A percentile compares a stretch with the other conserved stretches of the same genome.
These are phyloP conservation scores for Cichladusa arquata DNA, from an alignment of 2,113 vertebrate species.

Conservation along the genomic window DNA sequence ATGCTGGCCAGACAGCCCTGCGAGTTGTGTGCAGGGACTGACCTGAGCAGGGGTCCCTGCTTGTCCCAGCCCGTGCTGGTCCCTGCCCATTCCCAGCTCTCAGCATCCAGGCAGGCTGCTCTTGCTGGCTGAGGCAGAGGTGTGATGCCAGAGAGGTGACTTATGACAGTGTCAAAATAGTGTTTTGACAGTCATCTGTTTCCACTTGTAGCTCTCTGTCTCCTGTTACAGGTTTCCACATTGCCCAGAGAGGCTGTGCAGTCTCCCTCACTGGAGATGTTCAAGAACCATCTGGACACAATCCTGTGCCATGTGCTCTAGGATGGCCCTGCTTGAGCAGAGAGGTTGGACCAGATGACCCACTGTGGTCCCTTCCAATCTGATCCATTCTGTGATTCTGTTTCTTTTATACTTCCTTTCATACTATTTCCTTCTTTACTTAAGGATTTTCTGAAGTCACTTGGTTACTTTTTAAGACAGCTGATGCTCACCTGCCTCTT, in stretches of 20 bases:
- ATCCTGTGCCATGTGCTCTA: accelerated
- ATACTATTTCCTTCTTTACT: neutral
- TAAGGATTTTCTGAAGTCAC: neutral
- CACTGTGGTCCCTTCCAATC: neutral
- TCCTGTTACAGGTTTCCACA: neutral
- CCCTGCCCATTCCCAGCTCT: neutral
- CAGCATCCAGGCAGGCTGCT: neutral
- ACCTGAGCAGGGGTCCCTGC: neutral
- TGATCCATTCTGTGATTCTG: neutral
- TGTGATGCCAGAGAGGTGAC: neutral
- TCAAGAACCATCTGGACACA: neutral
- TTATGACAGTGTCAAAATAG: neutral
- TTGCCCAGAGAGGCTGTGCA: neutral
- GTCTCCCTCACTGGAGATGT: neutral
- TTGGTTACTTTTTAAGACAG: neutral
- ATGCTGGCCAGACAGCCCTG: neutral
- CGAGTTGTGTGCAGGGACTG: accelerated
- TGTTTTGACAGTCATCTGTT: neutral
- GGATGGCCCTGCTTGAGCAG: neutral
- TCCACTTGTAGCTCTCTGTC: neutral
- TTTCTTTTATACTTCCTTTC: neutral
- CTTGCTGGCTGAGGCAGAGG: neutral
- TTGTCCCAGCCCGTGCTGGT: accelerated
- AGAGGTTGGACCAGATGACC: neutral
- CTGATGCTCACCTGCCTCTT: neutral